Evolutionary conservation across 2,888 invertebrate genomes (phyloP), one percentile per base, ranked within the genome.

Genomic region (Dascillus cervinus): DNA sequence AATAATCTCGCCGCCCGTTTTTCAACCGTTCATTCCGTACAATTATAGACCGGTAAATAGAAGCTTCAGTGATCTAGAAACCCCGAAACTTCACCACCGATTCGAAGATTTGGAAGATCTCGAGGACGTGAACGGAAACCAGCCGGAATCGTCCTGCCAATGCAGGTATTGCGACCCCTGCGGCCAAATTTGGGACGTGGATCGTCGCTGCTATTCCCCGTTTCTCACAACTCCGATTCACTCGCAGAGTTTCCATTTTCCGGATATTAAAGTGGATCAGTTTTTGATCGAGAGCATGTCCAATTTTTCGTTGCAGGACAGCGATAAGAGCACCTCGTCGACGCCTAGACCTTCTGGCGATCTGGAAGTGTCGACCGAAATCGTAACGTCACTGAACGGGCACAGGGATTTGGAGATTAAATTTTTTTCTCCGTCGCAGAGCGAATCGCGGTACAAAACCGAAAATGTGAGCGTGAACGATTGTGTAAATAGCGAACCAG

Each of bases 371-470:
- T 81, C 82, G 15, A 82, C 82, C 17, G 80, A 82, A 55, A 84
- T 84, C 48, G 81, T 84, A 44, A 83, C 82, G 13, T 82, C 82
- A 23, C 73, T 77, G 47, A 81, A 82, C 56, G 83, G 83, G 24
- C 82, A 82, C 57, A 71, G 83, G 38, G 84, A 83, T 63, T 66
- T 84, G 57, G 83, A 84, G 66, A 84, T 84, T 49, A 82, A 80
- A 60, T 79, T 84, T 64, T 82, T 79, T 64, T 78, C 79, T 46
- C 72, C 77, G 49, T 71, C 74, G 55, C n/a, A n/a, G n/a, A n/a
- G n/a, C n/a, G n/a, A n/a, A n/a, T n/a, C n/a, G n/a, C n/a, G n/a
- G n/a, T n/a, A n/a, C n/a, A n/a, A n/a, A n/a, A n/a, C n/a, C n/a
- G n/a, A n/a, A n/a, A n/a, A n/a, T n/a, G n/a, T n/a, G n/a, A n/a